Base-by-base conservation (phyloP, 2,797 vertebrate species). In the Alfaro cultratus region DNA sequence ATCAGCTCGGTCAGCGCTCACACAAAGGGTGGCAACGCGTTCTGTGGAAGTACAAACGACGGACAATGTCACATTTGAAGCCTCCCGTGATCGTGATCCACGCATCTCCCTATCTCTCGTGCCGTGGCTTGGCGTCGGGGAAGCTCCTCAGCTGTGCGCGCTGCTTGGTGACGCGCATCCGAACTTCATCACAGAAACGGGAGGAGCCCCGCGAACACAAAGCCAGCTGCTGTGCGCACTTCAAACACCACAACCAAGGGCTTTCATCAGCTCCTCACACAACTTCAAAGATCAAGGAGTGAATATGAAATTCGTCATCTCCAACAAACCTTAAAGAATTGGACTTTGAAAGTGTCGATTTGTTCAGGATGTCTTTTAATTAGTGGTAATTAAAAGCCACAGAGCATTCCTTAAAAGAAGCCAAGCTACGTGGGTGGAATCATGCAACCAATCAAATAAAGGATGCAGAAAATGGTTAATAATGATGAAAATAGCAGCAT, bases 161-260 rank as follows among this genome's bases (percentile, higher is more conserved):
- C 84, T 31, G 68, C 53, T 72, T 16, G 87, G 88, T 92, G 93
- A 92, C 87, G 92, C 87, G 82, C 93, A 85, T 83, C 86, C 86
- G 87, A 94, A 94, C 92, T 94, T 93, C 89, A 91, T 82, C 91
- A 90, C 86, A 86, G 81, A 83, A 72, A 73, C 93, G 90, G 94
- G 93, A 93, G 93, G 94, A 93, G 93, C 89, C 91, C 91, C 8
- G 16, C 77, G 39, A 73, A 86, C 86, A 89, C 88, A 88, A 83
- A 92, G 85, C 84, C 87, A 91, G 92, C 89, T 88, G 91, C 87
- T 85, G 74, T 83, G 82, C 84, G 81, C 88, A 85, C 92, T 87
- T 86, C 86, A 88, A 80, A 86, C 82, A 78, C 74, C 31, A 49
- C 78, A 74, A 34, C 16, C 3, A 46, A 78, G 55, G 60, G 75